Percentiles rank a stretch among this genome's conserved stretches.
Conservation (phyloP, 2,797 vertebrate species). For the Spheniscus humboldti region DNA sequence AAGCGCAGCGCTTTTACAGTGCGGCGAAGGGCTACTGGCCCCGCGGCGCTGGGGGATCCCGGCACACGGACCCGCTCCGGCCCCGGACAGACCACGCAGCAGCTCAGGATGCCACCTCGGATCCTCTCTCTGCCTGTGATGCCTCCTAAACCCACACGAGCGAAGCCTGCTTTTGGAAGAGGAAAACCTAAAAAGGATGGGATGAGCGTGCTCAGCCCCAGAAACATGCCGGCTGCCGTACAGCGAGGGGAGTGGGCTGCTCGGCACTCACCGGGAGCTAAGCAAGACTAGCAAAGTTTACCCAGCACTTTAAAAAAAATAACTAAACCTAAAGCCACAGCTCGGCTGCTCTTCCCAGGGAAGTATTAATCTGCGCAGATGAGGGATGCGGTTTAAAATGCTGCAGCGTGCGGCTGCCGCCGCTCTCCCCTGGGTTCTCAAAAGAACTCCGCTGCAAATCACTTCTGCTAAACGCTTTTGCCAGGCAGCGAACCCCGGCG, state of each 20-base stretch:
- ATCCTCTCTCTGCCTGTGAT: not conserved
- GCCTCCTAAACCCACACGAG: not conserved
- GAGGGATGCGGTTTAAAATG: slow-evolving; percentile 64
- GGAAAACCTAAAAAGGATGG: not conserved
- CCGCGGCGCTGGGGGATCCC: fast-evolving
- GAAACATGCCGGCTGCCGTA: not conserved
- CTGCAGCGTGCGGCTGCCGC: slow-evolving; percentile 54
- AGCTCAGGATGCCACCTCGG: not conserved
- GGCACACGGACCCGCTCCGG: too few relatives aligned
- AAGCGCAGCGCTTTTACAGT: not conserved
- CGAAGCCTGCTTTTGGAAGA: not conserved
- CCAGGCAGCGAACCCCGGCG: not conserved
- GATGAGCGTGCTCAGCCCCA: fast-evolving
- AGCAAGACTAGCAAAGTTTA: not conserved
- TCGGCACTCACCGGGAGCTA: not conserved
- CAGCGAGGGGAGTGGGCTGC: not conserved
- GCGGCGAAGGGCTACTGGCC: not conserved
- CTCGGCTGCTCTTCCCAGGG: not conserved
- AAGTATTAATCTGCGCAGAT: slow-evolving; percentile 59
- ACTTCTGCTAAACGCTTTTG: slow-evolving; percentile 19
- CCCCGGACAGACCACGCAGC: not conserved
- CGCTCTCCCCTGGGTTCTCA: slow-evolving; percentile 35
- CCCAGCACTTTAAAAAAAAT: not conserved
- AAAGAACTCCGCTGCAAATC: slow-evolving; percentile 60
- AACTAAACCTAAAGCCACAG: not conserved